Conservation (phyloP, 37 sponge, comb jelly and placozoan species). For the Axinella damicornis region DNA sequence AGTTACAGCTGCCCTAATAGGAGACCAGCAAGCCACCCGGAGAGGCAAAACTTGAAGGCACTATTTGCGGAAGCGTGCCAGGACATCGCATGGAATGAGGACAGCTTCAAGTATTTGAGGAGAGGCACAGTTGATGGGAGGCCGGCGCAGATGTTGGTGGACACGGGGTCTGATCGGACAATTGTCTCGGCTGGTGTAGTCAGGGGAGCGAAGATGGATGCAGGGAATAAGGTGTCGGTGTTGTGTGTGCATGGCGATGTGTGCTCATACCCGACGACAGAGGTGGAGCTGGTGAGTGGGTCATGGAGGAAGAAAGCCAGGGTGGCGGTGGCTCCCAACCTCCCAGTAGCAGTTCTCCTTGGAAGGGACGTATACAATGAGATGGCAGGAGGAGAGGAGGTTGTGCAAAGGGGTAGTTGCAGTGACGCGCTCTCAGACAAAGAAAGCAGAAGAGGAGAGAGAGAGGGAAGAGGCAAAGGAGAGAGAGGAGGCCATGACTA, state of each 20-base stretch:
- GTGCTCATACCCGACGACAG: conserved; percentile 16
- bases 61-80: not conserved
- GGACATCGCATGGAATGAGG: conserved; percentile 13
- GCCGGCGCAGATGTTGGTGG: conserved; percentile 32
- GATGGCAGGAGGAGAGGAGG: no score
- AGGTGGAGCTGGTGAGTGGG: conserved; percentile 4
- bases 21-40: not conserved
- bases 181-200: conserved; percentile 10
- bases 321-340: conserved; percentile 24
- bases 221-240: not conserved
- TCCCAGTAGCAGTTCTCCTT: conserved; percentile 13
- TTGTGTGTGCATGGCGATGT: conserved; percentile 40
- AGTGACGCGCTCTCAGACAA: no score
- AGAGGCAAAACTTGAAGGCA: not conserved
- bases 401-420: no score
- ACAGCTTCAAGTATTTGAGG: conserved; percentile 12
- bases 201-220: not conserved
- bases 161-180: conserved; percentile 19
- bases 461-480: no score
- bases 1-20: conserved; percentile 25
- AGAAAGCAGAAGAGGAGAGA: no score
- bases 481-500: no score
- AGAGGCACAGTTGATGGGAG: conserved; percentile 21
- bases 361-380: conserved; percentile 29
- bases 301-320: not conserved